Base-by-base conservation (phyloP, 2,797 vertebrate genomes). In the Alcedo atthis region DNA sequence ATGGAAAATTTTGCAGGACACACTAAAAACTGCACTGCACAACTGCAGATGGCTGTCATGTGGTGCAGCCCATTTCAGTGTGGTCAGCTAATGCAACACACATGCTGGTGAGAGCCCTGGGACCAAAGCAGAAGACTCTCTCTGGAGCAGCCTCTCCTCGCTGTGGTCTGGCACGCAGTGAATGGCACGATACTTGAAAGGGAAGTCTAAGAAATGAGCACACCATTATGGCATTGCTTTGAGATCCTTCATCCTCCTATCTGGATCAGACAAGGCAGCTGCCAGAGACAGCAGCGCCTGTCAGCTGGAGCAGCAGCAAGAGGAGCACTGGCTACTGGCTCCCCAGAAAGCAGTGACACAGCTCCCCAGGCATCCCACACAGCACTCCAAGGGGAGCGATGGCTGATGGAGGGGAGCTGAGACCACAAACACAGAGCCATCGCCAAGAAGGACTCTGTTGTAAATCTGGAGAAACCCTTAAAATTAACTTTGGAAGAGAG, bases 11-110 rank as follows among this genome's bases (percentile, higher is more conserved):
- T 37, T 75, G 71, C 71, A 95, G 91, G 83, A 90, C 59, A 40
- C 54, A 4, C 58, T 82, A 58, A 86, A 82, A 58, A 55, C 57
- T 30, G 64, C 0, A 0, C 89, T 88, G 75, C 57, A 63, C 45
- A 63, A 58, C 54, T 88, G 91, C 92, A 92, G 81, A 90, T 57
- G 94, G 74, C 82, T 90, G 82, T 91, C 89, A 88, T 80, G 75
- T 88, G 90, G 91, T 12, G 6, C 70, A 55, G 95, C 84, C 85
- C 81, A 77, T 68, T 92, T 91, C 78, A 93, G 71, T 81, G 92
- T 82, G 96, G 94, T 92, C 95, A 94, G 81, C 86, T 95, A 96
- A 96, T 85, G 85, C 2, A 30, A 92, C 64, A 88, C 95, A 96
- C 64, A 87, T 90, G 92, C 90, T 71, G 42, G 24, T 35, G 68